These are phyloP conservation scores for Luperina testacea DNA, from an alignment of 2,888 invertebrate genomes.

Conservation along the genomic window DNA sequence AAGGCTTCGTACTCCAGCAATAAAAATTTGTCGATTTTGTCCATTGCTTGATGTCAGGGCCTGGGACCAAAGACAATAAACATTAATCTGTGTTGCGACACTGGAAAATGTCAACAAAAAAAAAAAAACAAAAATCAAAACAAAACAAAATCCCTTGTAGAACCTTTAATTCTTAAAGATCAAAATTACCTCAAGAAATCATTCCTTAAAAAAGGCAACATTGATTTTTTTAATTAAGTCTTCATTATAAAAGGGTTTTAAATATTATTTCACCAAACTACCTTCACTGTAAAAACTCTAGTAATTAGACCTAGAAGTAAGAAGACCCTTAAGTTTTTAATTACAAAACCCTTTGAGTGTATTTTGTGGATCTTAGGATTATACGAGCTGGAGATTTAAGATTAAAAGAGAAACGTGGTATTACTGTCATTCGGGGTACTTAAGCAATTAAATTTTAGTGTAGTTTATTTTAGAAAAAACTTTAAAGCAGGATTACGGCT, in stretches of 20 bases:
- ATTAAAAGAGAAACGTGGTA: constrained; percentile 35
- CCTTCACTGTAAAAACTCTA: constrained; percentile 27
- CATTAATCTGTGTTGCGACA: too few relatives aligned
- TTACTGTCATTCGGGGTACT: constrained; percentile 17
- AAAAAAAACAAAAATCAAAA: too few relatives aligned
- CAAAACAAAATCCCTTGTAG: too few relatives aligned
- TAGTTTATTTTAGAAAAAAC: constrained; percentile 18
- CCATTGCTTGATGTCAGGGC: too few relatives aligned
- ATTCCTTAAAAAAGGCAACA: not conserved
- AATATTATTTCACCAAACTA: constrained; percentile 26
- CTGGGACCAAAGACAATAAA: too few relatives aligned
- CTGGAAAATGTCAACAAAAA: too few relatives aligned
- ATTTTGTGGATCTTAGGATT: constrained; percentile 48
- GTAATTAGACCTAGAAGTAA: constrained; percentile 32
- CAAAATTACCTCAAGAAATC: not conserved
- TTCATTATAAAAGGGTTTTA: constrained; percentile 8
- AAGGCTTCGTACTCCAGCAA: too few relatives aligned
- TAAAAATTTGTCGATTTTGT: too few relatives aligned
- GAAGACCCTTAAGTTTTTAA: constrained; percentile 44
- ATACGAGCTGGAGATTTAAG: constrained; percentile 38
- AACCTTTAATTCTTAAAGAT: not conserved
- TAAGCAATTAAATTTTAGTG: constrained; percentile 42
- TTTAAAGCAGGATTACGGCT: constrained; percentile 5
- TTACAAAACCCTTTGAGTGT: constrained; percentile 42
- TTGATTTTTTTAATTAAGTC: constrained; percentile 4